Evolutionary conservation across 2,113 vertebrate species (phyloP).

Genomic region (Channa maculata): DNA sequence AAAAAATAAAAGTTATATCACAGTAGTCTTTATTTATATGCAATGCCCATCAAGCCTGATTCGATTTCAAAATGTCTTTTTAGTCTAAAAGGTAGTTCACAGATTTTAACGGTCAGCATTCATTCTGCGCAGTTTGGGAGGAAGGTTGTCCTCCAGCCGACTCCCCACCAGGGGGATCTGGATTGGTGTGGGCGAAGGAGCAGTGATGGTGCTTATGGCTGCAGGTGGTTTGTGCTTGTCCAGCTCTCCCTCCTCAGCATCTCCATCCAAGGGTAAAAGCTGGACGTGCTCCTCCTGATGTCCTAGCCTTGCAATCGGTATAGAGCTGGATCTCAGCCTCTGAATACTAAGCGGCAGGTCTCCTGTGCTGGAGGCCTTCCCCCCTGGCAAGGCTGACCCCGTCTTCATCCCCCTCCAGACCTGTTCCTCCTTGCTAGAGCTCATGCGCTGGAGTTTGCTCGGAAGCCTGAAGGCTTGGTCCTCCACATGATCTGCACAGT

Average conservation of each 20-base stretch:
- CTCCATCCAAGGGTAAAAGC: conserved; percentile 79
- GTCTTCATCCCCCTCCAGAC: conserved; percentile 76
- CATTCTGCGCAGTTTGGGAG: conserved; percentile 83
- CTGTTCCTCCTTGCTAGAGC: conserved; percentile 81
- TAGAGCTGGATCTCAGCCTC: conserved; percentile 79
- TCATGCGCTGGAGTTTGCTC: conserved; percentile 87
- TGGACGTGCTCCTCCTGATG: conserved; percentile 80
- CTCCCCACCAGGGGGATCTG: conserved; percentile 68
- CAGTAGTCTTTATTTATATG: conserved; percentile 59
- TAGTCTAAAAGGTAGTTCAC: conserved; percentile 19
- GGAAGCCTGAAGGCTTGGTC: conserved; percentile 80
- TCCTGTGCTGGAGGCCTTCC: conserved; percentile 84
- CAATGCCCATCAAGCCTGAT: conserved; percentile 69
- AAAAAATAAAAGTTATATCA: conserved; percentile 40
- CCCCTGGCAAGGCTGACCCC: conserved; percentile 67
- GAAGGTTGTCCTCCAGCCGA: conserved; percentile 84
- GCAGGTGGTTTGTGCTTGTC: conserved; percentile 69
- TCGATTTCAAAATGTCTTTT: conserved; percentile 21
- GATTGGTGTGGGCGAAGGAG: conserved; percentile 40
- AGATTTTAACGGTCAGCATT: conserved; percentile 80
- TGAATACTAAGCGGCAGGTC: conserved; percentile 86
- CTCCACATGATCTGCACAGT: conserved; percentile 76
- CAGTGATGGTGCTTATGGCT: conserved; percentile 51
- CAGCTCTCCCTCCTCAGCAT: conserved; percentile 63
- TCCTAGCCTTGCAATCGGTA: conserved; percentile 58